Evolutionary conservation across 2,113 vertebrate genomes (phyloP).

Genomic region (Amphiprion percula): DNA sequence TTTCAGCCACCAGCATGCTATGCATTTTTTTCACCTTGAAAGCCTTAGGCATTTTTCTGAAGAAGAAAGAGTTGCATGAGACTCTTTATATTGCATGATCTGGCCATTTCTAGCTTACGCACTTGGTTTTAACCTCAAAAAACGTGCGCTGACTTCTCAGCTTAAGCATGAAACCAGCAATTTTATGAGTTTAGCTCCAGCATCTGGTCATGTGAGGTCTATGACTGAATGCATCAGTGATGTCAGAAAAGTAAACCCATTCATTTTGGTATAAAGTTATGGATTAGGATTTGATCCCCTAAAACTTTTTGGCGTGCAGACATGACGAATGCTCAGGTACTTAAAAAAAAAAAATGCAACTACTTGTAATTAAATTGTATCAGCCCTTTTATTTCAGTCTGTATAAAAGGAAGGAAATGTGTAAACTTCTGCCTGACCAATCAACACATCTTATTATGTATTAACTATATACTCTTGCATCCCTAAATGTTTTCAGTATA

Average conservation of each 20-base stretch:
- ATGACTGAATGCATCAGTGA: conserved; percentile 21
- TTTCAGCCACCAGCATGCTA: no score
- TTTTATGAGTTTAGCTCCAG: conserved; percentile 34
- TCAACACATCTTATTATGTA: no score
- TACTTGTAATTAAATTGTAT: not conserved
- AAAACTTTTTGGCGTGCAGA: not conserved
- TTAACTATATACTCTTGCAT: no score
- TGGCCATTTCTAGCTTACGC: conserved; percentile 2
- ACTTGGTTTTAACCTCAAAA: conserved; percentile 20
- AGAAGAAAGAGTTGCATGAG: not conserved
- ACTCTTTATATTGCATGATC: not conserved
- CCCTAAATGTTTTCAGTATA: no score
- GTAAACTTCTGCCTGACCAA: no score
- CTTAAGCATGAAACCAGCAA: conserved; percentile 49
- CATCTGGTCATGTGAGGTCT: conserved; percentile 9
- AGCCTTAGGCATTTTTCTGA: conserved; percentile 10
- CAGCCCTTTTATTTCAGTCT: not conserved
- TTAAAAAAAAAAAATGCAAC: not conserved
- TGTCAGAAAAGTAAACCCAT: conserved; percentile 20
- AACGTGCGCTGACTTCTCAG: conserved; percentile 34
- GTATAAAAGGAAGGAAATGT: not conserved
- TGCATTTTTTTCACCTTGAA: not conserved
- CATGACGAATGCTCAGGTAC: not conserved
- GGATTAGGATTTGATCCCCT: conserved; percentile 6
- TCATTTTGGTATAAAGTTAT: conserved; percentile 41